phyloP scores from a whole-genome alignment of 1,140 invertebrate species.

The Heterodera carotae region DNA sequence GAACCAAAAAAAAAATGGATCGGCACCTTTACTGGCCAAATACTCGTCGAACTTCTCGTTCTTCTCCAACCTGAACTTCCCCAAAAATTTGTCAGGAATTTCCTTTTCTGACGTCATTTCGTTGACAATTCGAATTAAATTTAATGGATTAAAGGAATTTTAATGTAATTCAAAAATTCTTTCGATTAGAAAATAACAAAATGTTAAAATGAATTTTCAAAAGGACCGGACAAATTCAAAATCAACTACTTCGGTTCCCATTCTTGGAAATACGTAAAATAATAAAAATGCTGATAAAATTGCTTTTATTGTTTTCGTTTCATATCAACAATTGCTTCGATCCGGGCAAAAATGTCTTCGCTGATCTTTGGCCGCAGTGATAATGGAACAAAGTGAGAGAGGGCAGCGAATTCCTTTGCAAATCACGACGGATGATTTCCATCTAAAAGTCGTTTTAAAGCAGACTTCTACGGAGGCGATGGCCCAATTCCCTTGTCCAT shows the following conservation, averaged over 20 bases:
- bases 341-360: conserved; percentile 15
- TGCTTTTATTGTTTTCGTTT: not conserved
- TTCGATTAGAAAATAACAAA: too few species aligned
- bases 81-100: conserved; percentile 59
- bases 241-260: too few species aligned
- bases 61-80: conserved; percentile 55
- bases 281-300: not conserved
- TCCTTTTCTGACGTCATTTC: conserved; percentile 19
- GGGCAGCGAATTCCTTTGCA: conserved; percentile 1
- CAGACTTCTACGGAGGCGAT: too few species aligned
- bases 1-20: not conserved
- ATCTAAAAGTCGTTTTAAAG: conserved; percentile 8
- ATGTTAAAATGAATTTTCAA: too few species aligned
- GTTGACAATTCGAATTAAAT: too few species aligned
- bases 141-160: too few species aligned
- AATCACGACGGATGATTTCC: conserved; percentile 20
- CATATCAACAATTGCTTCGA: conserved; percentile 21
- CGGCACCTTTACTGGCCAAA: conserved; percentile 50
- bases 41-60: conserved; percentile 64
- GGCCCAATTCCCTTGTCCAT: too few species aligned
- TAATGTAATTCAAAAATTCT: too few species aligned
- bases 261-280: not conserved
- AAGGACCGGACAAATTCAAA: too few species aligned
- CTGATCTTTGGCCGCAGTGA: conserved; percentile 11
- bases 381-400: conserved; percentile 13